Conservation (phyloP, 2,797 vertebrate genomes). For the Kryptopterus vitreolus region DNA sequence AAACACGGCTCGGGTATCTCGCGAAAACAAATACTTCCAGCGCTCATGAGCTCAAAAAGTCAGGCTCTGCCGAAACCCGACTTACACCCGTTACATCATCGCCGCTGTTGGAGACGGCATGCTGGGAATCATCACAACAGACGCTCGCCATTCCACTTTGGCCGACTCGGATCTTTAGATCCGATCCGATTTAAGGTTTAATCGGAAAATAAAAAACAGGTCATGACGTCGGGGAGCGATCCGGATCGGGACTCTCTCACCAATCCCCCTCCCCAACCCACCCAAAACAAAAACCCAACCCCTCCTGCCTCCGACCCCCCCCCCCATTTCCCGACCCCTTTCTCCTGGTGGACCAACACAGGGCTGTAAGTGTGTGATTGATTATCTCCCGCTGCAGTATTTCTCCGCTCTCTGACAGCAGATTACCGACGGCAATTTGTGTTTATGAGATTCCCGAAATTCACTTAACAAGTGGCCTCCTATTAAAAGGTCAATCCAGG, state of each 20-base stretch:
- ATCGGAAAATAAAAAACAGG: slow-evolving; percentile 20
- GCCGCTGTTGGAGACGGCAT: background rate
- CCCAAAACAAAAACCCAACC: background rate
- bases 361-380: slow-evolving; percentile 66
- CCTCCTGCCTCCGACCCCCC: slow-evolving; percentile 5
- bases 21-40: slow-evolving; percentile 62
- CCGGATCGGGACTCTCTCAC: slow-evolving; percentile 21
- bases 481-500: slow-evolving; percentile 58
- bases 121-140: background rate
- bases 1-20: slow-evolving; percentile 56
- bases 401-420: slow-evolving; percentile 61
- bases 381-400: slow-evolving; percentile 57
- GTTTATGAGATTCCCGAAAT: slow-evolving; percentile 68
- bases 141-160: no score
- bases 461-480: slow-evolving; percentile 57
- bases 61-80: slow-evolving; percentile 65
- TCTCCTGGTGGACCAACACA: slow-evolving; percentile 8
- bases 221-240: slow-evolving; percentile 3
- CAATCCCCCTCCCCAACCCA: background rate
- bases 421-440: slow-evolving; percentile 65
- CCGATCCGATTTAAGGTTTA: slow-evolving; percentile 29
- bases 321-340: background rate
- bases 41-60: slow-evolving; percentile 60
- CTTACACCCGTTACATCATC: slow-evolving; percentile 59
- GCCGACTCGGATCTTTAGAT: background rate